These are phyloP conservation scores for Myiotriccus ornatus DNA, from an alignment of 2,797 vertebrate genomes.

Conservation along the genomic window DNA sequence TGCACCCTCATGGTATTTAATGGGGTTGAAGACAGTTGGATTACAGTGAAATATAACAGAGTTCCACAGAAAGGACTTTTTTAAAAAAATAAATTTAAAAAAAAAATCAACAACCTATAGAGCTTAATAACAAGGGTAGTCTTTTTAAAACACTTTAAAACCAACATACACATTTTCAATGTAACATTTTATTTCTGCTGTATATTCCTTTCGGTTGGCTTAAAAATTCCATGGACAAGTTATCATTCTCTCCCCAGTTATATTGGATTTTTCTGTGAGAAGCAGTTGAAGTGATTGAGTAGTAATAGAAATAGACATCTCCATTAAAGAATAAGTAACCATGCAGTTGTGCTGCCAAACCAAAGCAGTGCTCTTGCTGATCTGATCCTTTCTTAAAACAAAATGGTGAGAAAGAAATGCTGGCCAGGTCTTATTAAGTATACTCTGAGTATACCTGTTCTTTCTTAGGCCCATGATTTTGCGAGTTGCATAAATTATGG, in stretches of 20 bases:
- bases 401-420: not conserved
- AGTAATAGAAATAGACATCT: conserved; percentile 18
- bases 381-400: not conserved
- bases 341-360: not conserved
- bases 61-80: not conserved
- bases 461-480: not conserved
- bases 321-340: not conserved
- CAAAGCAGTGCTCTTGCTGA: not conserved
- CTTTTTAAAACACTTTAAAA: not conserved
- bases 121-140: not conserved
- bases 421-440: not conserved
- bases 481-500: not conserved
- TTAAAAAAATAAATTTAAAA: not conserved
- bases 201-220: not conserved
- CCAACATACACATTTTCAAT: not conserved
- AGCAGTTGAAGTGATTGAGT: not conserved
- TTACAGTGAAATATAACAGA: not conserved
- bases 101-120: not conserved
- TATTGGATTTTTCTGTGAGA: conserved; percentile 8
- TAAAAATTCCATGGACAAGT: not conserved
- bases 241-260: not conserved
- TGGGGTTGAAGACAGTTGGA: not conserved
- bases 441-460: not conserved
- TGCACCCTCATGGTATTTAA: not conserved
- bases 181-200: not conserved